Base-by-base conservation (phyloP, 1,140 invertebrate genomes). In the Melitaea cinxia region DNA sequence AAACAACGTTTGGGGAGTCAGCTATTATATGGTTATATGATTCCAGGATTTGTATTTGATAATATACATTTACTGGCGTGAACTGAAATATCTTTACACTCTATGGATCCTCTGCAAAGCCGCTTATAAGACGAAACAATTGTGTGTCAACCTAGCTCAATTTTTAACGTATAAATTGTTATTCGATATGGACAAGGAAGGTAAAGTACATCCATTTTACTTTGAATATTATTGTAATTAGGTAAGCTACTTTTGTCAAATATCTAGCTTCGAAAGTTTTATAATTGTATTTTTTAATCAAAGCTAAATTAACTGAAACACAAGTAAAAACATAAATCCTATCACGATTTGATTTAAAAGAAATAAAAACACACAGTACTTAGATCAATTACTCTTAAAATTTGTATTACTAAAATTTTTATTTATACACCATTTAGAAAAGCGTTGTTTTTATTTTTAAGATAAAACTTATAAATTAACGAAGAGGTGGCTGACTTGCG, bases 401-500 rank as follows among this genome's bases (percentile, higher is more conserved):
- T 28, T 28, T 28, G 26, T 28, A 28, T 28, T 28, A 28, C 3
- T 28, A 28, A 28, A 28, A 28, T 28, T 33, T 33, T 10, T 1
- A 39, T 5, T 9, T 0, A 0, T 0, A 6, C 28, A 30, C 10
- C 6, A 30, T 30, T 30, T 4, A 42, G 5, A 17, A 37, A 42
- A 7, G 1, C 15, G 14, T 17, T 14, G 3, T 28, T 33, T 33
- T 33, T 7, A 12, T 33, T 12, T 57, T 52, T 23, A 47, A 68
- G 59, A 55, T 19, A 63, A 26, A 28, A 39, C 62, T 4, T 58
- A 74, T 55, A 65, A 61, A 56, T 24, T 50, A 37, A 78, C 50
- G 12, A 60, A 35, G 0, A 70, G 77, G 0, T 77, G 71, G 72
- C 67, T 75, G 12, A 28, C 14, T 0, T 68, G 64, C 6, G 55